Base-by-base conservation (phyloP, 1,140 invertebrate species). In the Bombus confusus region DNA sequence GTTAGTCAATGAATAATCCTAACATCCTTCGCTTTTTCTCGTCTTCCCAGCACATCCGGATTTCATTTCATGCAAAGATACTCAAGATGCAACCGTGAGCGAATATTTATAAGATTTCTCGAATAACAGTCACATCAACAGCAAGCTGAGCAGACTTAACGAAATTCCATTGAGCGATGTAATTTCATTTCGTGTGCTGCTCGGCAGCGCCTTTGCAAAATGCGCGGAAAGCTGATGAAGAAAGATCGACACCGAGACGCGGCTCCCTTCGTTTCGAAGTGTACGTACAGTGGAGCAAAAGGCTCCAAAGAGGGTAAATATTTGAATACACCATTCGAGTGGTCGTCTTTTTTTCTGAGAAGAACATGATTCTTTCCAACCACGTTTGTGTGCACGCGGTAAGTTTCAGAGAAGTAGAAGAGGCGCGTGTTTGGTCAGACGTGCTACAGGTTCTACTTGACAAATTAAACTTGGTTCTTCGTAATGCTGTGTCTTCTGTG, bases 151-250 rank as follows among this genome's bases (percentile, higher is more conserved):
- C 59, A n/a, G 59, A 62, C 91, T 94, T 93, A 91, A 93, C 92
- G 93, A 89, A 93, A 93, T 93, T 93, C 90, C 59, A 91, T 86
- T 86, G 91, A 93, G 90, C 83, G 88, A 87, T 90, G 93, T 93
- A 93, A 94, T 94, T 93, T 93, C 91, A 88, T 88, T 87, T 89
- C 73, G 71, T 86, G 87, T 88, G 74, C 47, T n/a, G 59, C n/a
- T 69, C 59, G 22, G 68, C 39, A 68, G 64, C 88, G 47, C 57
- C 47, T 83, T 78, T 57, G 73, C 34, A 64, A 83, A 72, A 76
- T 39, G n/a, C 25, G 34, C 47, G 62, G 68, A 41, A 68, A 71
- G 76, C 25, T 62, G 52, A 47, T 47, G 73, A 41, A 47, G 76
- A 81, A 88, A 69, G 57, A 71, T 76, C 64, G 77, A 66, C 57